Conservation (phyloP, 2,888 invertebrate genomes). For the Chrysolina oricalcia region DNA sequence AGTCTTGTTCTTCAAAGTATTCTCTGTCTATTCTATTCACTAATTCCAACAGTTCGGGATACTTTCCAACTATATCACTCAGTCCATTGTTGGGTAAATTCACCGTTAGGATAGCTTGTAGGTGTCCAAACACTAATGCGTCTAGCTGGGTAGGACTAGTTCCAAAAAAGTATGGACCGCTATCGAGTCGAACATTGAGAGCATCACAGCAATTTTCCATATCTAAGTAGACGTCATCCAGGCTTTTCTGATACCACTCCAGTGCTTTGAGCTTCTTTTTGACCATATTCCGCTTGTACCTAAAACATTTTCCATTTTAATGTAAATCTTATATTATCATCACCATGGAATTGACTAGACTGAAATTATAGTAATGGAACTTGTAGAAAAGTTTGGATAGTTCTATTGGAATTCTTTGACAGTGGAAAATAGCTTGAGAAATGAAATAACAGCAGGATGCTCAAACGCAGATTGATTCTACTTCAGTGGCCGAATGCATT, state of each 20-base stretch:
- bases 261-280: constrained; percentile 81
- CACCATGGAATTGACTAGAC: too few relatives aligned
- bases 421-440: too few relatives aligned
- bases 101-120: constrained; percentile 94
- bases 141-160: constrained; percentile 92
- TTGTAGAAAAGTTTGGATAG: too few relatives aligned
- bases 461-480: too few relatives aligned
- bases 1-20: constrained; percentile 75
- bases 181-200: constrained; percentile 86
- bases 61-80: constrained; percentile 83
- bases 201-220: constrained; percentile 90
- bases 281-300: constrained; percentile 78
- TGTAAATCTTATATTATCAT: too few relatives aligned
- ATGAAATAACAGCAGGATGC: too few relatives aligned
- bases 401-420: too few relatives aligned
- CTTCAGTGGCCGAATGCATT: too few relatives aligned
- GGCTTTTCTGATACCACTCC: constrained; percentile 85
- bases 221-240: constrained; percentile 83
- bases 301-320: neutral
- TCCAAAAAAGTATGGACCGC: constrained; percentile 86
- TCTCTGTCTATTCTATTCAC: constrained; percentile 87
- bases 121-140: constrained; percentile 95
- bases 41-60: constrained; percentile 83
- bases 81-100: constrained; percentile 86
- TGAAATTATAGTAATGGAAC: too few relatives aligned